Conservation (phyloP, 2,797 vertebrate genomes). For the Hippopotamyrus pictus region DNA sequence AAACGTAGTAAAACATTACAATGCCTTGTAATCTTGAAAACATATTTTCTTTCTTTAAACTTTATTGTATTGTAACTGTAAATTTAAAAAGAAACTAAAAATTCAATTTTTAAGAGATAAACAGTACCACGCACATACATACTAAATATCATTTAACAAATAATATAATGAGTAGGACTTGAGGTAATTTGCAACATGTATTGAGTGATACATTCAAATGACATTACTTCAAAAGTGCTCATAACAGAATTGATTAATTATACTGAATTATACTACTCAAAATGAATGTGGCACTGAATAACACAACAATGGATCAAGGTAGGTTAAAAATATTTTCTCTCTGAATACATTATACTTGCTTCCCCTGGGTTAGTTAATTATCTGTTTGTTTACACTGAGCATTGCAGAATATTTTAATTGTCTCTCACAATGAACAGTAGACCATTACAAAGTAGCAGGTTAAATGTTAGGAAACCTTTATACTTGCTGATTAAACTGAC, state of each 20-base stretch:
- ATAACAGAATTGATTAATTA: not conserved
- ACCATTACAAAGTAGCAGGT: not conserved
- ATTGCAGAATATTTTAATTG: not conserved
- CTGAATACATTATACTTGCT: not conserved
- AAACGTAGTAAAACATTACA: not conserved
- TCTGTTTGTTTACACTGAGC: not conserved
- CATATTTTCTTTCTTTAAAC: not conserved
- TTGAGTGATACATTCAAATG: not conserved
- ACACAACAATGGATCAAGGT: not conserved
- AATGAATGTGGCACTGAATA: not conserved
- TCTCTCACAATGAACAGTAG: not conserved
- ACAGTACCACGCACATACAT: not conserved
- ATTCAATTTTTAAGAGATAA: not conserved
- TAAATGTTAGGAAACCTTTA: not conserved
- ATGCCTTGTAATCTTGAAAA: not conserved
- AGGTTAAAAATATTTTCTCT: not conserved
- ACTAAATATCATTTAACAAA: not conserved
- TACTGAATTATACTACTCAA: not conserved
- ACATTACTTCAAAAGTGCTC: not conserved
- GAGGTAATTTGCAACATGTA: not conserved
- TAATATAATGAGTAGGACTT: not conserved
- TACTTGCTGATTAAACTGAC: not conserved
- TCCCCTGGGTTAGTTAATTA: slow-evolving; percentile 4
- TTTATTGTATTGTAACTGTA: not conserved
- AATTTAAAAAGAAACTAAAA: not conserved